phyloP scores from a whole-genome alignment of 2,888 invertebrate species.

The Clivina fossor region DNA sequence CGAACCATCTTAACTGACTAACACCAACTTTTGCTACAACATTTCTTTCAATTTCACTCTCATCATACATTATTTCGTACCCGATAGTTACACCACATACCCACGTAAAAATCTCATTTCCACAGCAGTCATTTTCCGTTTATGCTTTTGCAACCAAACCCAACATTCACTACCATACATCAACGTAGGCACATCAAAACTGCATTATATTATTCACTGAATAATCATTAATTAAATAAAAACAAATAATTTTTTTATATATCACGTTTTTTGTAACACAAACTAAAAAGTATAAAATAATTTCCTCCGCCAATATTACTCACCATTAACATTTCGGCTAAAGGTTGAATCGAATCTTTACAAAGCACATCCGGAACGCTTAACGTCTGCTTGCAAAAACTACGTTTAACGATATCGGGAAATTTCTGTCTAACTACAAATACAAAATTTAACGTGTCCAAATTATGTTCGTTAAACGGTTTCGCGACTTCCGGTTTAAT shows the following conservation, averaged over 20 bases:
- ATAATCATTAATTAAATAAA: conserved; percentile 32
- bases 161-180: no score
- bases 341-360: conserved; percentile 58
- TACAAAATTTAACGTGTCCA: conserved; percentile 67
- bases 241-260: not conserved
- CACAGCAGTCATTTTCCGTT: no score
- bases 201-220: no score
- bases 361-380: conserved; percentile 61
- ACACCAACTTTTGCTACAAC: no score
- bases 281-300: no score
- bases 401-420: conserved; percentile 56
- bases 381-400: conserved; percentile 59
- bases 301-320: no score
- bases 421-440: conserved; percentile 54
- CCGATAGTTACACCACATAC: not conserved
- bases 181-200: no score
- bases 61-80: not conserved
- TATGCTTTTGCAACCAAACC: no score
- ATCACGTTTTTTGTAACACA: no score
- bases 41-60: no score
- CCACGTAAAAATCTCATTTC: no score
- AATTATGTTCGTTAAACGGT: conserved; percentile 63
- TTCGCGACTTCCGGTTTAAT: conserved; percentile 63
- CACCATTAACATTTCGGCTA: conserved; percentile 67
- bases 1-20: no score